phyloP scores from a whole-genome alignment of 2,113 vertebrate species.

The Eira barbara region DNA sequence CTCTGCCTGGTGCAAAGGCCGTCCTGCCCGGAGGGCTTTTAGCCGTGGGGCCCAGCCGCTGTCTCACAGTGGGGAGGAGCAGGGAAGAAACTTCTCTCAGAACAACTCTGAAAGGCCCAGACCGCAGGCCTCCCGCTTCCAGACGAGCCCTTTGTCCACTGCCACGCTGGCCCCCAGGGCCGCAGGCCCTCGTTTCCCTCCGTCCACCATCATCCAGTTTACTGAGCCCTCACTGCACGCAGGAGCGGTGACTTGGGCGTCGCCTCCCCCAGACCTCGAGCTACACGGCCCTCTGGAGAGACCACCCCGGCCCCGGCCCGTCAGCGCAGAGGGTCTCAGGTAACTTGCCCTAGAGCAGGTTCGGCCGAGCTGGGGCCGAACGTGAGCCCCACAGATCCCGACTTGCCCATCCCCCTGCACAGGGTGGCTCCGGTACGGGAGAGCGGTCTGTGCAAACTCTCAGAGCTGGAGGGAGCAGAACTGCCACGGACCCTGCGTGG shows the following conservation, averaged over 20 bases:
- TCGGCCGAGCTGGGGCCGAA: not conserved
- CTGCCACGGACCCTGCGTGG: rapidly evolving
- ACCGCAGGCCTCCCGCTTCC: not conserved
- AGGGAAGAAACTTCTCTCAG: not conserved
- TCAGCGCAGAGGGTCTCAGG: too few relatives aligned
- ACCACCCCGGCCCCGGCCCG: not conserved
- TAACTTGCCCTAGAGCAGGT: too few relatives aligned
- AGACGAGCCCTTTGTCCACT: not conserved
- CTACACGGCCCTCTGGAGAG: too few relatives aligned
- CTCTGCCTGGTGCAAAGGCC: rapidly evolving
- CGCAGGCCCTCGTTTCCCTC: not conserved
- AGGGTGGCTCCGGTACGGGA: rapidly evolving
- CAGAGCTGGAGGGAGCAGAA: rapidly evolving
- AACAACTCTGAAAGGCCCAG: not conserved
- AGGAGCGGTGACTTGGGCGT: rapidly evolving
- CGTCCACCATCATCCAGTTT: rapidly evolving
- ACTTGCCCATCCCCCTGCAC: not conserved
- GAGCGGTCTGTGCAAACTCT: rapidly evolving
- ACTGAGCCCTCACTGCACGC: rapidly evolving
- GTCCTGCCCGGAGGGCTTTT: not conserved
- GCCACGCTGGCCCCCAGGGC: rapidly evolving
- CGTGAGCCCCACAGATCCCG: rapidly evolving
- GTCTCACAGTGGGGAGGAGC: not conserved
- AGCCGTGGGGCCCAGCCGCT: not conserved
- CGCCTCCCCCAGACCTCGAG: not conserved